phyloP scores from a whole-genome alignment of 2,797 vertebrate genomes.

The Diceros bicornis region DNA sequence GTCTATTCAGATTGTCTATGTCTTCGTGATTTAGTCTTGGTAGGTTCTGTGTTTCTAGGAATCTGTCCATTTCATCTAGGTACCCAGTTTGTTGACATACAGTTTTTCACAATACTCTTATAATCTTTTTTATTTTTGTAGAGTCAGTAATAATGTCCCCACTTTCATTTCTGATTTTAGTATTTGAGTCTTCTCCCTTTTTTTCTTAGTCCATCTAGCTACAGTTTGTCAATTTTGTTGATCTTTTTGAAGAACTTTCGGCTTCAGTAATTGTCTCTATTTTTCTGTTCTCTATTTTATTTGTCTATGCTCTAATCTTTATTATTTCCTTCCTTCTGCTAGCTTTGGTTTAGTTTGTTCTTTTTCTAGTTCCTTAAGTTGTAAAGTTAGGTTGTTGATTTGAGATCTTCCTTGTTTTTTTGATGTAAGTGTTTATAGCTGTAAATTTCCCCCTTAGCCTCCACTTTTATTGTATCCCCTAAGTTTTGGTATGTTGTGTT shows the following conservation, averaged over 20 bases:
- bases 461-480: neutral
- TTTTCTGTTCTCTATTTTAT: neutral
- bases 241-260: neutral
- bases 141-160: neutral
- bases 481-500: neutral
- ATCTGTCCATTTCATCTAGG: neutral
- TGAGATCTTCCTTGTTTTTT: neutral
- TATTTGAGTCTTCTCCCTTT: neutral
- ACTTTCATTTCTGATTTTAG: neutral
- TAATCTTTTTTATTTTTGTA: neutral
- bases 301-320: neutral
- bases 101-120: neutral
- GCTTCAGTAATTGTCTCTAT: neutral
- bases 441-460: neutral
- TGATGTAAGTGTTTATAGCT: neutral
- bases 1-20: neutral
- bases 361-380: neutral
- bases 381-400: neutral
- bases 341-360: neutral
- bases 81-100: neutral
- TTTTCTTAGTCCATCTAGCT: neutral
- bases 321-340: neutral
- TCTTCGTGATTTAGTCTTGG: neutral
- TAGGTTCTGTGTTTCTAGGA: neutral
- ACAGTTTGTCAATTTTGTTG: neutral